phyloP scores from a whole-genome alignment of 2,113 vertebrate genomes.

The Pelecanoides urinatrix region DNA sequence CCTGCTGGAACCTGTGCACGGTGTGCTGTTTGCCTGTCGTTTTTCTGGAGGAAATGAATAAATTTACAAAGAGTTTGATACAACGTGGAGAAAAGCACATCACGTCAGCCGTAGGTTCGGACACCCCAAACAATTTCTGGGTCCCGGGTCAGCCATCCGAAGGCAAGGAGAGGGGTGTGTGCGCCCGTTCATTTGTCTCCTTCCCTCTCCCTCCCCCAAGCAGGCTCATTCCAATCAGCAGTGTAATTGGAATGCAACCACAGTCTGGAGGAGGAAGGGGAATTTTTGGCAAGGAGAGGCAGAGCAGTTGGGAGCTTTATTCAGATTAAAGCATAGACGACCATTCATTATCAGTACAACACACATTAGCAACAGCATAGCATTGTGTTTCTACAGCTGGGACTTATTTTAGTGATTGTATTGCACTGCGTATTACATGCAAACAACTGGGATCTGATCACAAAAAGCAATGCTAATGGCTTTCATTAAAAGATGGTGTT shows the following conservation, averaged over 20 bases:
- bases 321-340: conserved; percentile 75
- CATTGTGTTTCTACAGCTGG: conserved; percentile 74
- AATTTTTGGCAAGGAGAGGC: conserved; percentile 75
- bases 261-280: conserved; percentile 75
- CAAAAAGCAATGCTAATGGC: conserved; percentile 28
- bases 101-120: not conserved
- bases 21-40: not conserved
- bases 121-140: not conserved
- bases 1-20: not conserved
- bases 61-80: not conserved
- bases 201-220: conserved; percentile 18
- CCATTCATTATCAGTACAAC: conserved; percentile 72
- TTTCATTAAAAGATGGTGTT: conserved; percentile 42
- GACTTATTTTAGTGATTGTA: conserved; percentile 59
- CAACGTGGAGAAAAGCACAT: not conserved
- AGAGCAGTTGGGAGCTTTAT: conserved; percentile 77
- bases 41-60: not conserved
- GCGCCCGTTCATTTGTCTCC: not conserved
- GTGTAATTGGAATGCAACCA: conserved; percentile 78
- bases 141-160: conserved; percentile 6
- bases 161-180: conserved; percentile 13
- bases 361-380: conserved; percentile 64
- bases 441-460: conserved; percentile 61
- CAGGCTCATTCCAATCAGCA: conserved; percentile 75
- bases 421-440: conserved; percentile 45